These are phyloP conservation scores for Thalpophila matura DNA, from an alignment of 2,888 invertebrate genomes.

Conservation along the genomic window DNA sequence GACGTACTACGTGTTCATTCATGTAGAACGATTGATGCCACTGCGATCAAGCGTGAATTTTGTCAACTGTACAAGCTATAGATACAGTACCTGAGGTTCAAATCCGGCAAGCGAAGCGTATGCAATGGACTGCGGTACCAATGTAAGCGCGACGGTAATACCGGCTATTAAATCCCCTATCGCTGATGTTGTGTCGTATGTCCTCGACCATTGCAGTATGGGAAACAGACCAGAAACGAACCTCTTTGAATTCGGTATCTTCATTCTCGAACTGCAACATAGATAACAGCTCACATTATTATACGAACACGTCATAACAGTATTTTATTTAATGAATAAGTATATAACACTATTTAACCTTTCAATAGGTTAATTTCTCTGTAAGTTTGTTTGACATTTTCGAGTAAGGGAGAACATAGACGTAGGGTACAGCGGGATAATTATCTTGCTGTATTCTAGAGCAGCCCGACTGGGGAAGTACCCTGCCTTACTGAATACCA, in stretches of 20 bases:
- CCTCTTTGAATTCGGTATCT: constrained; percentile 69
- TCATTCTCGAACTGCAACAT: constrained; percentile 68
- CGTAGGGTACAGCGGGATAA: no score
- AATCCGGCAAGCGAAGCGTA: constrained; percentile 94
- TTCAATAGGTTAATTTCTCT: no score
- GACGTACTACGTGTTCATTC: constrained; percentile 22
- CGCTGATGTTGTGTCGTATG: constrained; percentile 89
- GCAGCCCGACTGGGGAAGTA: no score
- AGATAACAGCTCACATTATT: constrained; percentile 10
- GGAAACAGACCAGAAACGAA: constrained; percentile 85
- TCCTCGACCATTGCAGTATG: constrained; percentile 90
- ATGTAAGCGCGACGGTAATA: constrained; percentile 94
- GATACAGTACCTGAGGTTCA: constrained; percentile 92
- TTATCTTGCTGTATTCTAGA: no score
- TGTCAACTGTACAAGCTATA: constrained; percentile 34
- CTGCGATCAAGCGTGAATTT: constrained; percentile 49
- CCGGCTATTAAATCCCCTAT: constrained; percentile 94
- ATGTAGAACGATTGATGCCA: constrained; percentile 47
- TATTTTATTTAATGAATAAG: not conserved
- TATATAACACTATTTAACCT: not conserved
- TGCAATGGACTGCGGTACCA: constrained; percentile 95
- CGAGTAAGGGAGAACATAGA: no score
- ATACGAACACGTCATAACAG: not conserved
- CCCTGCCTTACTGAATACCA: no score
- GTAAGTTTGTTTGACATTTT: no score